Conservation (phyloP, 2,113 vertebrate species). For the Limanda limanda region DNA sequence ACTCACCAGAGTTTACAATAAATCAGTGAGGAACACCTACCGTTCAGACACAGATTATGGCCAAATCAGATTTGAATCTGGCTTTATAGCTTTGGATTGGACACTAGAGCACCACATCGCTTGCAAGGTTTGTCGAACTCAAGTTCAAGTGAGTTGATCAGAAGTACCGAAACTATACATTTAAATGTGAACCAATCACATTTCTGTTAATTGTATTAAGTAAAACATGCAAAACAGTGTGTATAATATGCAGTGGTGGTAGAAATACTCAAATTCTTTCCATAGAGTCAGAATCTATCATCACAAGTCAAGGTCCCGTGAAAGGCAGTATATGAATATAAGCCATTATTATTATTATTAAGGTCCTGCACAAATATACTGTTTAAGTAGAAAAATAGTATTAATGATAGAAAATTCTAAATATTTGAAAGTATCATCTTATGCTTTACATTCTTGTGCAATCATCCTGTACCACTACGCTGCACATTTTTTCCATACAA, state of each 20-base stretch:
- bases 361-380: not conserved
- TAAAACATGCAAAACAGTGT: not conserved
- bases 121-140: slow-evolving; percentile 3
- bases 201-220: not conserved
- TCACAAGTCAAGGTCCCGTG: not conserved
- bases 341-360: too few species aligned
- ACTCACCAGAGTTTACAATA: slow-evolving; percentile 71
- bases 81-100: slow-evolving; percentile 37
- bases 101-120: slow-evolving; percentile 12
- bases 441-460: too few species aligned
- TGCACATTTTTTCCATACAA: too few species aligned
- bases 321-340: too few species aligned
- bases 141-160: slow-evolving; percentile 15
- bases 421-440: not conserved
- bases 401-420: too few species aligned
- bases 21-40: slow-evolving; percentile 65
- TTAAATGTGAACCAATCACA: not conserved
- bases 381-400: not conserved
- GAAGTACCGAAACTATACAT: not conserved
- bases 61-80: slow-evolving; percentile 48
- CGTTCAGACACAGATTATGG: slow-evolving; percentile 48
- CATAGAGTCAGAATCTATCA: not conserved
- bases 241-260: not conserved
- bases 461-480: too few species aligned
- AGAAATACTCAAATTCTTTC: not conserved